Conservation (phyloP, 2,797 vertebrate species). For the Tolypeutes matacus region DNA sequence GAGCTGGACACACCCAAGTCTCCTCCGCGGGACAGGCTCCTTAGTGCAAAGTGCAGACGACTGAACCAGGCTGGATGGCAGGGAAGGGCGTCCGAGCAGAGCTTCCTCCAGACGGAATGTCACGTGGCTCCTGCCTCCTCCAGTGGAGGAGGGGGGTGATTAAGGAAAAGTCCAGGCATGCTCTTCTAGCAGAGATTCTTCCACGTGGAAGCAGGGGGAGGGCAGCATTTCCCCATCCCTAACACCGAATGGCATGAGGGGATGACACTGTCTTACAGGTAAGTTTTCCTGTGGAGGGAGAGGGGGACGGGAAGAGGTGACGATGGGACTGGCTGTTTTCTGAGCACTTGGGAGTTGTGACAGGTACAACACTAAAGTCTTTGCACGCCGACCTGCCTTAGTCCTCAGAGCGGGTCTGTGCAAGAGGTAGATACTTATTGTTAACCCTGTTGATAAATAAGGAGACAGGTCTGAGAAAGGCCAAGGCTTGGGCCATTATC, state of each 20-base stretch:
- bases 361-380: neutral
- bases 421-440: no score
- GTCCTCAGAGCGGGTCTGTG: neutral
- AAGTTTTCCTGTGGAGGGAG: neutral
- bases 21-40: neutral
- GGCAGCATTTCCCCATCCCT: neutral
- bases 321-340: neutral
- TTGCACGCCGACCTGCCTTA: no score
- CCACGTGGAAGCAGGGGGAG: neutral
- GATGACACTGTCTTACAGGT: neutral
- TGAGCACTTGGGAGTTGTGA: neutral
- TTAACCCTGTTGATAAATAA: neutral
- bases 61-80: neutral
- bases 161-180: no score
- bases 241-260: no score
- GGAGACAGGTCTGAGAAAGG: neutral
- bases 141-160: accelerated
- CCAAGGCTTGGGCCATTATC: accelerated
- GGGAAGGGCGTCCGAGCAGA: neutral
- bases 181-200: neutral
- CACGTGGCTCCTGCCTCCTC: neutral
- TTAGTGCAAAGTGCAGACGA: no score
- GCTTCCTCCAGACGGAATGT: neutral
- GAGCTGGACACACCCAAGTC: neutral
- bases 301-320: no score